These are phyloP conservation scores for Ylistrum balloti DNA, from an alignment of 1,140 invertebrate genomes.

Conservation along the genomic window DNA sequence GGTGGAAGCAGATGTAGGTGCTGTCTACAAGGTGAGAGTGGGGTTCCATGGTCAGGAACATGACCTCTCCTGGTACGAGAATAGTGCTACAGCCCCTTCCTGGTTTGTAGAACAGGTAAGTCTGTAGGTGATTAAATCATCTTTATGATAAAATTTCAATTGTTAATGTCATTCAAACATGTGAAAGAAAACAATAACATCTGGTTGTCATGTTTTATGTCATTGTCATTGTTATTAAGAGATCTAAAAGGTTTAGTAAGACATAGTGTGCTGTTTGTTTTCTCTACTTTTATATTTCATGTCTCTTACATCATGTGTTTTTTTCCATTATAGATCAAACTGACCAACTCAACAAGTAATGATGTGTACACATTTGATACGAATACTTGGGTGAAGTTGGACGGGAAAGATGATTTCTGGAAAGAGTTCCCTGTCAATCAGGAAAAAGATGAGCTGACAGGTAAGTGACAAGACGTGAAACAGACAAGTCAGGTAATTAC, in stretches of 20 bases:
- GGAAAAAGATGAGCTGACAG: conserved; percentile 59
- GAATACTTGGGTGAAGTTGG: conserved; percentile 65
- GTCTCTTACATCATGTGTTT: neutral
- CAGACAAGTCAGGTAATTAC: no score
- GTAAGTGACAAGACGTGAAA: conserved; percentile 57
- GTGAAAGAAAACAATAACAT: no score
- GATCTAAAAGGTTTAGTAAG: no score
- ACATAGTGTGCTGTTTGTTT: no score
- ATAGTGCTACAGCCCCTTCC: conserved; percentile 61
- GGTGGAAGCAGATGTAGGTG: conserved; percentile 62
- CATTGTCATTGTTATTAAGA: no score
- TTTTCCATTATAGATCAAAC: conserved; percentile 63
- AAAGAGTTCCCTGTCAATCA: conserved; percentile 70
- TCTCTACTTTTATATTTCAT: no score
- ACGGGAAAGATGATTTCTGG: conserved; percentile 69
- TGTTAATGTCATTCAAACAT: no score
- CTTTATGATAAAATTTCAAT: neutral
- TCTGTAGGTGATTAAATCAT: neutral
- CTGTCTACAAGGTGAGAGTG: conserved; percentile 71
- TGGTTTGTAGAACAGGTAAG: conserved; percentile 71
- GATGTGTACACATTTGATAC: conserved; percentile 68
- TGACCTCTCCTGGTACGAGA: conserved; percentile 65
- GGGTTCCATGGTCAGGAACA: conserved; percentile 64
- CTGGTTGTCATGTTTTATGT: no score
- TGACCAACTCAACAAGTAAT: conserved; percentile 66